Evolutionary conservation across 2,797 vertebrate species (phyloP).

Genomic region (Artibeus lituratus): DNA sequence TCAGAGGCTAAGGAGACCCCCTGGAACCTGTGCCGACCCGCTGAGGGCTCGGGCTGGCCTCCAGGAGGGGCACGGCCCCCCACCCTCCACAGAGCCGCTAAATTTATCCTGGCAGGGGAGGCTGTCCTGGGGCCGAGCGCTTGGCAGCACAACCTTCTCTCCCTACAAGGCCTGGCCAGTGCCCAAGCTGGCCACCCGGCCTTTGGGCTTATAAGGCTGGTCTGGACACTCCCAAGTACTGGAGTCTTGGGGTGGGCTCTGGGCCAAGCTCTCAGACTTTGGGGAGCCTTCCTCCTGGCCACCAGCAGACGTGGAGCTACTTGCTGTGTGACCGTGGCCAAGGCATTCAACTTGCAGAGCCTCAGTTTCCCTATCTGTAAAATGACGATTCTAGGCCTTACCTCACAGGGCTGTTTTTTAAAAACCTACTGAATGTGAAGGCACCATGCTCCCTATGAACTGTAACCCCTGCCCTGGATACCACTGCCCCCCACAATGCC

Average conservation of each 20-base stretch:
- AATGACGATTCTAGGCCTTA: background rate
- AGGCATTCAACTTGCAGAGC: background rate
- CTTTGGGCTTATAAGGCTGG: constrained; percentile 86
- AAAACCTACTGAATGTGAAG: background rate
- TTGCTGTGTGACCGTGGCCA: background rate
- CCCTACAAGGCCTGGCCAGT: constrained; percentile 73
- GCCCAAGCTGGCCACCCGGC: constrained; percentile 47
- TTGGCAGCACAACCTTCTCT: constrained; percentile 69
- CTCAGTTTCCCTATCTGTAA: constrained; percentile 32
- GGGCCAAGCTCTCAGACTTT: constrained; percentile 62
- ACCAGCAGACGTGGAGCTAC: background rate
- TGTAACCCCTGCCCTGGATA: background rate
- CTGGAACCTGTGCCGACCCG: background rate
- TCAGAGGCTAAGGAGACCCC: background rate
- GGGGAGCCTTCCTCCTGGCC: constrained; percentile 58
- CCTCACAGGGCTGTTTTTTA: background rate
- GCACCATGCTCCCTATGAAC: background rate
- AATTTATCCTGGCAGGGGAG: constrained; percentile 68
- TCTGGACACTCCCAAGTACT: constrained; percentile 63
- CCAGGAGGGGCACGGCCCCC: constrained; percentile 13
- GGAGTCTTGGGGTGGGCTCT: constrained; percentile 48
- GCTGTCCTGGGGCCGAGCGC: constrained; percentile 26
- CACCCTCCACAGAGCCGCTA: constrained; percentile 39
- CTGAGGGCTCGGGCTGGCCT: background rate
- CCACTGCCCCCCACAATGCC: background rate